A percentile compares a stretch with the other conserved stretches of the same genome.
phyloP scores from a whole-genome alignment of 2,113 vertebrate genomes.

The Solea solea region DNA sequence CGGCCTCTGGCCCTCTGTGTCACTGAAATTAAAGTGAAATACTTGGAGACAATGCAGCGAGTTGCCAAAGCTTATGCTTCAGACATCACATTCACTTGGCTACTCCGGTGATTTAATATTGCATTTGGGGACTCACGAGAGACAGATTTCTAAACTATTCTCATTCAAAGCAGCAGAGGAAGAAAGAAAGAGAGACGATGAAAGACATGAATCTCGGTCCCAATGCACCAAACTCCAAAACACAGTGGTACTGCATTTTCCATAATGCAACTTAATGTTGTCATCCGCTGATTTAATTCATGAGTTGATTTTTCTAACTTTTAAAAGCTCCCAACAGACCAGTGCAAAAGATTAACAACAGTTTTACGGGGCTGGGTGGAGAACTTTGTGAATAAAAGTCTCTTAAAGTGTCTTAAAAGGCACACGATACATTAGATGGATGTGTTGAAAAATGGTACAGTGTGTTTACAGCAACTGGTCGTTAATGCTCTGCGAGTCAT shows the following conservation, averaged over 20 bases:
- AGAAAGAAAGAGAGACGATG: too few species aligned
- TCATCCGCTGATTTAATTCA: not conserved
- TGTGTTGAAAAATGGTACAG: slow-evolving; percentile 11
- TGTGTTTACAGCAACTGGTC: slow-evolving; percentile 5
- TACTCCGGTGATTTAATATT: too few species aligned
- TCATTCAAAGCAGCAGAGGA: too few species aligned
- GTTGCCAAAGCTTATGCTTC: not conserved
- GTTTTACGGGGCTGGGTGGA: not conserved
- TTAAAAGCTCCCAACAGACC: not conserved
- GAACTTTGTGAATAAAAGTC: not conserved
- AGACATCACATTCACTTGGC: not conserved
- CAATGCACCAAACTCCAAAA: not conserved
- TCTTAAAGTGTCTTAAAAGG: not conserved
- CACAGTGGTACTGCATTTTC: not conserved
- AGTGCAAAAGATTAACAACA: not conserved
- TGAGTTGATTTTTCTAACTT: not conserved
- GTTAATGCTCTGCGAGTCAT: slow-evolving; percentile 6
- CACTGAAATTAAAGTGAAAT: not conserved
- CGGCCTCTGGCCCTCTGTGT: not conserved
- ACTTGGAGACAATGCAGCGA: not conserved
- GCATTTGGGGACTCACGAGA: not conserved
- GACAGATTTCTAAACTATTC: not conserved
- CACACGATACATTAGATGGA: not conserved
- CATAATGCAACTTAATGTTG: not conserved
- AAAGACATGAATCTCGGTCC: not conserved